Percentiles rank a stretch among this genome's conserved stretches.
Evolutionary conservation across 2,888 invertebrate species (phyloP).

Genomic region (Eledone cirrhosa): DNA sequence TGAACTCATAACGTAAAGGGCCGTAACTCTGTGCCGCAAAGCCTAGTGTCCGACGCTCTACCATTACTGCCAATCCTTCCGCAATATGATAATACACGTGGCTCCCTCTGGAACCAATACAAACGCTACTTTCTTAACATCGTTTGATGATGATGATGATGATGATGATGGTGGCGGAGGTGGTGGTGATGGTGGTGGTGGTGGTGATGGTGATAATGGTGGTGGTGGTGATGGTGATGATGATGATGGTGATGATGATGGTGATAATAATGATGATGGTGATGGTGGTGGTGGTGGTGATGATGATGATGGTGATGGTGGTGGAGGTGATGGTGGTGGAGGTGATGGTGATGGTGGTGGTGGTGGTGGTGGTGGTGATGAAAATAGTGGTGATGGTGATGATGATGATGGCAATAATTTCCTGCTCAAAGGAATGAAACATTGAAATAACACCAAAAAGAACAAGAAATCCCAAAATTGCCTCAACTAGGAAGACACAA

Average conservation of each 20-base stretch:
- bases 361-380: neutral
- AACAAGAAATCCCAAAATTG: too few relatives aligned
- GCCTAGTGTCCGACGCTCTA: too few relatives aligned
- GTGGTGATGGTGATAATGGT: neutral
- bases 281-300: neutral
- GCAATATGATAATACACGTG: too few relatives aligned
- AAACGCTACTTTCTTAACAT: neutral
- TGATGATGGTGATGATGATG: neutral
- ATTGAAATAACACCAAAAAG: too few relatives aligned
- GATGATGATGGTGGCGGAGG: neutral
- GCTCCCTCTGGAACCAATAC: too few relatives aligned
- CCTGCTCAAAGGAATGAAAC: too few relatives aligned
- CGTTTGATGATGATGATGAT: neutral
- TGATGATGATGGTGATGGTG: neutral
- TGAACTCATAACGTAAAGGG: too few relatives aligned
- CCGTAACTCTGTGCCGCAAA: too few relatives aligned
- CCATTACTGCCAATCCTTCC: too few relatives aligned
- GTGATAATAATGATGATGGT: neutral
- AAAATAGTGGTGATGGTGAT: neutral
- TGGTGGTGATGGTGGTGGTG: neutral
- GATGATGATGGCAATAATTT: neutral
- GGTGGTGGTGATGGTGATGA: neutral
- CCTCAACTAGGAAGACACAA: too few relatives aligned
- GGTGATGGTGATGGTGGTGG: neutral
- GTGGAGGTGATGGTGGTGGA: neutral